Evolutionary conservation across 2,113 vertebrate species (phyloP).

Genomic region (Gavialis gangeticus): DNA sequence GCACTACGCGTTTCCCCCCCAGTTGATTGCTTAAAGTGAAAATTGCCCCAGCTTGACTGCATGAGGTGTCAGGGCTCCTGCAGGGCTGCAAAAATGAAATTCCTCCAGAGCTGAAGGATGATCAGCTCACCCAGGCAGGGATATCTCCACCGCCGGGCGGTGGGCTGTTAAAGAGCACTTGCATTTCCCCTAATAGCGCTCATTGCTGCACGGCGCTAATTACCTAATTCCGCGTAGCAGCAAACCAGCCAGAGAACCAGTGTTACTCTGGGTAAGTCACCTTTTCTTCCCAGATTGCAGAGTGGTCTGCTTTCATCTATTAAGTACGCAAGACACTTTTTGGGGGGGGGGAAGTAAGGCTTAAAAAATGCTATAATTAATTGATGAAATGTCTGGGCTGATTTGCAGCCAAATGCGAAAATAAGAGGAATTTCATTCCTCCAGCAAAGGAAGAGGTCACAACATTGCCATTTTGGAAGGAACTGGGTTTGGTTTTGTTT

Average conservation of each 20-base stretch:
- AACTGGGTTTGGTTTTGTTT: neutral
- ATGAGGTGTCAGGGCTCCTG: neutral
- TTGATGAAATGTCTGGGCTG: neutral
- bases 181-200: too few species aligned
- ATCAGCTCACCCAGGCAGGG: neutral
- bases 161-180: too few species aligned
- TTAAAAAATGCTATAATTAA: neutral
- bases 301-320: neutral
- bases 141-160: neutral
- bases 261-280: neutral
- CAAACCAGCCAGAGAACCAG: neutral
- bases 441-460: neutral
- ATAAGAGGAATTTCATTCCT: constrained; percentile 25
- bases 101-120: neutral
- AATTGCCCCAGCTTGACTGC: neutral
- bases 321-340: fast-evolving
- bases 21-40: too few species aligned
- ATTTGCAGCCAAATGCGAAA: neutral
- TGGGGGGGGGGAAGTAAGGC: neutral
- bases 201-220: too few species aligned
- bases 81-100: neutral
- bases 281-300: neutral
- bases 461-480: constrained; percentile 23
- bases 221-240: fast-evolving
- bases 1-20: too few species aligned